Evolutionary conservation across 1,140 invertebrate species (phyloP).

Genomic region (Bombus superbus): DNA sequence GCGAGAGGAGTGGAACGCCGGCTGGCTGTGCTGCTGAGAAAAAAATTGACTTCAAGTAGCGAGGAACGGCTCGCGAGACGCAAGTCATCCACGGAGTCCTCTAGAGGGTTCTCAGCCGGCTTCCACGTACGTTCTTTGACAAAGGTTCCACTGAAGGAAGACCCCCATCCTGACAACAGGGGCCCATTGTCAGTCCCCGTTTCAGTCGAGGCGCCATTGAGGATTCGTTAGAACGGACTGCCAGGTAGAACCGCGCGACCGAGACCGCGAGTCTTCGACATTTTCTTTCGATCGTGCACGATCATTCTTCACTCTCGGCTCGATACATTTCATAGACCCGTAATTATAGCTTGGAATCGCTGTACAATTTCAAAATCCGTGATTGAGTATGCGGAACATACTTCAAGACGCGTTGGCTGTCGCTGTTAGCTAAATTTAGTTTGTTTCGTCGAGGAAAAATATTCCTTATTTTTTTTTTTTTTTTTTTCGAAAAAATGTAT

Average conservation of each 20-base stretch:
- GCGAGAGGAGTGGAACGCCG: constrained; percentile 55
- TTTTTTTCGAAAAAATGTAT: background rate
- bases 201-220: constrained; percentile 66
- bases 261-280: constrained; percentile 54
- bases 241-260: constrained; percentile 59
- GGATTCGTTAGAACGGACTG: constrained; percentile 63
- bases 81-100: constrained; percentile 76
- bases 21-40: constrained; percentile 12
- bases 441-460: background rate
- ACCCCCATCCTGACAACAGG: constrained; percentile 71
- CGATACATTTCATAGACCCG: constrained; percentile 12
- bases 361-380: too few relatives aligned
- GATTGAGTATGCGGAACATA: background rate
- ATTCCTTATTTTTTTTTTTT: background rate
- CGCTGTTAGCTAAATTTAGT: background rate
- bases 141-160: constrained; percentile 73
- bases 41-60: constrained; percentile 77
- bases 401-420: background rate
- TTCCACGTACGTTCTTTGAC: constrained; percentile 70
- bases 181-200: constrained; percentile 70
- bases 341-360: constrained; percentile 5
- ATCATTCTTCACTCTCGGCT: constrained; percentile 41
- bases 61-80: constrained; percentile 69
- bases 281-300: constrained; percentile 61
- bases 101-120: constrained; percentile 63